phyloP scores from a whole-genome alignment of 2,113 vertebrate genomes.

The Cariama cristata region DNA sequence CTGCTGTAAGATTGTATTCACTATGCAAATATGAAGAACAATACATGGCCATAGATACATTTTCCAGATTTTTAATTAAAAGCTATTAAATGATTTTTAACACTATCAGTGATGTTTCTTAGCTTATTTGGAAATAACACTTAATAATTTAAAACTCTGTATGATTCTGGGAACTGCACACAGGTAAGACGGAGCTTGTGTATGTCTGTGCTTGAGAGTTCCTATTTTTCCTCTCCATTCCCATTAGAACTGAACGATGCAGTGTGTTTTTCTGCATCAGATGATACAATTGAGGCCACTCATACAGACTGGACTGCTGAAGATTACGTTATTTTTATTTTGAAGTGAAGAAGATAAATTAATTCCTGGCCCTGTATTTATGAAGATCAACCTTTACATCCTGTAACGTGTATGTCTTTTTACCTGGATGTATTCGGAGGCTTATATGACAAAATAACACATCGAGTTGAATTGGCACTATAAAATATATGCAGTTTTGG shows the following conservation, averaged over 20 bases:
- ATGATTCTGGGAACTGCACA: neutral
- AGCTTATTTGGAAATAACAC: neutral
- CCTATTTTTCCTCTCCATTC: neutral
- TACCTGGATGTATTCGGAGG: neutral
- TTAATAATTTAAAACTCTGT: neutral
- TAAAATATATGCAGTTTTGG: neutral
- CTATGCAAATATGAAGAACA: neutral
- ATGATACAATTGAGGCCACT: neutral
- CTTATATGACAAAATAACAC: neutral
- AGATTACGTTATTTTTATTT: neutral
- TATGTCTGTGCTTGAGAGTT: neutral
- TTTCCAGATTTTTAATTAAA: neutral
- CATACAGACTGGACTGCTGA: neutral
- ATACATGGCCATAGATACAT: neutral
- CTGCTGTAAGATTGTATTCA: neutral
- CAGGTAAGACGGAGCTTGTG: neutral
- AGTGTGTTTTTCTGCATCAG: neutral
- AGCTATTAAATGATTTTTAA: neutral
- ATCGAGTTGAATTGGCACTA: neutral
- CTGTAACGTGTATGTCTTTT: neutral
- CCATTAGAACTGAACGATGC: neutral
- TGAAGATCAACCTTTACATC: neutral
- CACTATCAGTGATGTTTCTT: neutral
- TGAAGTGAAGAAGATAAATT: neutral
- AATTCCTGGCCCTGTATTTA: neutral